phyloP scores from a whole-genome alignment of 2,797 vertebrate species.

The Leptodactylus fallax region DNA sequence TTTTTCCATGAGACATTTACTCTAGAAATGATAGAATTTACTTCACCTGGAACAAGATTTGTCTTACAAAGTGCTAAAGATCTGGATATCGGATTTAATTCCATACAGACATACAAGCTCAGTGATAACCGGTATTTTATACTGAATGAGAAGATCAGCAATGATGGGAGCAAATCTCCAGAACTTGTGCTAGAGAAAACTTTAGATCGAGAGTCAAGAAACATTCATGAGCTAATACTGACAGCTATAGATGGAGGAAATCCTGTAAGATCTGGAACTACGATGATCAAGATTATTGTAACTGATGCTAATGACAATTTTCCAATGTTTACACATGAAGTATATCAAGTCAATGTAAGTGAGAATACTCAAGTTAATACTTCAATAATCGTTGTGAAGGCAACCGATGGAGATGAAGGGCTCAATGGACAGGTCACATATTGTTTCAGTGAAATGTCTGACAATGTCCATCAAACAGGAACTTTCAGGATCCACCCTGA shows the following conservation, averaged over 20 bases:
- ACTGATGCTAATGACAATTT: conserved; percentile 81
- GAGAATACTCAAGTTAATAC: conserved; percentile 73
- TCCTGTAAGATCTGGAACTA: conserved; percentile 73
- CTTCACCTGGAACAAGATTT: conserved; percentile 67
- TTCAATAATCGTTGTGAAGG: conserved; percentile 70
- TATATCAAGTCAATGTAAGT: conserved; percentile 73
- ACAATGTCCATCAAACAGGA: conserved; percentile 59
- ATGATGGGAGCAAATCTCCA: conserved; percentile 29
- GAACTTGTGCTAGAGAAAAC: conserved; percentile 68
- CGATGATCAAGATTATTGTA: conserved; percentile 73
- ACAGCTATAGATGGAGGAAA: conserved; percentile 76
- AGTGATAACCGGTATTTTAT: conserved; percentile 66
- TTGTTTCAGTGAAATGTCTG: conserved; percentile 70
- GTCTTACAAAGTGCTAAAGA: conserved; percentile 70
- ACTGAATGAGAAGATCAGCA: conserved; percentile 64
- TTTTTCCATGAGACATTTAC: conserved; percentile 66
- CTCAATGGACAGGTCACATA: conserved; percentile 75
- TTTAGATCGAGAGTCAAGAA: conserved; percentile 74
- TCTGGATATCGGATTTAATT: conserved; percentile 67
- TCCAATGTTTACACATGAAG: conserved; percentile 71
- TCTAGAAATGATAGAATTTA: conserved; percentile 66
- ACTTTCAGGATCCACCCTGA: conserved; percentile 72
- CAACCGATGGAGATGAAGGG: conserved; percentile 76
- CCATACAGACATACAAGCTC: conserved; percentile 68
- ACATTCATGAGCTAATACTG: conserved; percentile 31